Base-by-base conservation (phyloP, 2,797 vertebrate species). In the Astyanax mexicanus region DNA sequence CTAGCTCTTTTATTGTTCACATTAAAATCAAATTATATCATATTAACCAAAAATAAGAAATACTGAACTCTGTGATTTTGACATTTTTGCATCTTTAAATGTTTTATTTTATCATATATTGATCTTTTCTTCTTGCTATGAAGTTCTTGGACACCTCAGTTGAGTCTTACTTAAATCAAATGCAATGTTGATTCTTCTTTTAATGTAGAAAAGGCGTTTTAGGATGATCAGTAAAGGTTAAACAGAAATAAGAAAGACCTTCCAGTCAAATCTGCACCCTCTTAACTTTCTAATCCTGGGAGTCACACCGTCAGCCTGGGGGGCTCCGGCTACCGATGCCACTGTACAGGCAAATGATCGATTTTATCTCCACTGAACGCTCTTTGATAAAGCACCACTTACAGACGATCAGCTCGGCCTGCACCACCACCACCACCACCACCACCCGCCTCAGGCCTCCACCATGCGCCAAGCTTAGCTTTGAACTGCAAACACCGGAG, bases 361-460 rank as follows among this genome's bases (percentile, higher is more conserved):
- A 73, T 81, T n/a, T n/a, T n/a, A 80, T 74, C 61, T 54, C 32
- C 29, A 10, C 54, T 13, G 6, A 23, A 68, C 23, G 45, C 45
- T 38, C 62, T 79, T 69, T 57, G 69, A 80, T 77, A 78, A 76
- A 51, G 10, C 7, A 74, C 15, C 58, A 70, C 57, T 35, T 57
- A 57, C 25, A 65, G 47, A 38, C n/a, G 40, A 72, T 64, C 65
- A 71, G 66, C 55, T 45, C 40, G 40, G 29, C 52, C 51, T 27
- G 15, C 51, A 44, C 19, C 17, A 42, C 60, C 44, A 25, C 27
- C 13, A n/a, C n/a, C n/a, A n/a, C 15, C 51, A 44, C 19, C 17
- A 42, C 60, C 44, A 25, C 27, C 13, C 11, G 21, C 40, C 52
- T 7, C 15, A 13, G 64, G 55, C 58, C 29, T 21, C 21, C 10